phyloP scores from a whole-genome alignment of 1,140 invertebrate species.

The fruit fly (Drosophila melanogaster) region DNA sequence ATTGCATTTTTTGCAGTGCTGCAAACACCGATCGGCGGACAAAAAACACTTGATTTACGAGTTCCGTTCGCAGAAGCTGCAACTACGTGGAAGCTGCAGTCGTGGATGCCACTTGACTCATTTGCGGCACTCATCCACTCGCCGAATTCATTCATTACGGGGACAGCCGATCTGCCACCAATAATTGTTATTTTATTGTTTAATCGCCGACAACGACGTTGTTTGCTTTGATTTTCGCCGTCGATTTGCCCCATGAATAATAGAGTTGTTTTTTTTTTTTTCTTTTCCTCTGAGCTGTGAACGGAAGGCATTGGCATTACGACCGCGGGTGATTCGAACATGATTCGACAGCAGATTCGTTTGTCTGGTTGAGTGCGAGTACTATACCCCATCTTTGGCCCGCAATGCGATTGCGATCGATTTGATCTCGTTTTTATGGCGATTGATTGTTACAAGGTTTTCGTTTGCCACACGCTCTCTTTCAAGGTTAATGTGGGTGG shows the following conservation, averaged over 20 bases:
- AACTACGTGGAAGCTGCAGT: slow-evolving; percentile 4
- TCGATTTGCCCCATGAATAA: slow-evolving; percentile 37
- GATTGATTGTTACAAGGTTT: slow-evolving; percentile 7
- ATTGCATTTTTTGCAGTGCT: slow-evolving; percentile 1
- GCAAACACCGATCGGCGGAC: not conserved
- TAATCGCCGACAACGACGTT: slow-evolving; percentile 15
- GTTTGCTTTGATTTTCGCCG: slow-evolving; percentile 44
- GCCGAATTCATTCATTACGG: slow-evolving; percentile 33
- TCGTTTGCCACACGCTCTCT: not conserved
- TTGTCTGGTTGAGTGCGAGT: not conserved
- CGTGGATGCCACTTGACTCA: slow-evolving; percentile 38
- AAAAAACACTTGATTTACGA: slow-evolving; percentile 46
- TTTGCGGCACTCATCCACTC: slow-evolving; percentile 22
- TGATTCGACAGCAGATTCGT: slow-evolving; percentile 31
- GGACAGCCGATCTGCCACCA: slow-evolving; percentile 30
- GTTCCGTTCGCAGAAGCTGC: slow-evolving; percentile 44
- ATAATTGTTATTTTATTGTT: slow-evolving; percentile 55
- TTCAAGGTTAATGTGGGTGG: slow-evolving; percentile 11
- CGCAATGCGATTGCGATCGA: not conserved
- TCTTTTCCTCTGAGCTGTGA: not conserved
- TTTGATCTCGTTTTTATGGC: slow-evolving; percentile 25
- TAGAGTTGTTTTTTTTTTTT: slow-evolving; percentile 27
- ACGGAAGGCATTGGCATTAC: slow-evolving; percentile 32
- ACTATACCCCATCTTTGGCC: not conserved
- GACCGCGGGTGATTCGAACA: slow-evolving; percentile 6